Conservation (phyloP, 2,888 invertebrate species). For the Diadromus collaris region DNA sequence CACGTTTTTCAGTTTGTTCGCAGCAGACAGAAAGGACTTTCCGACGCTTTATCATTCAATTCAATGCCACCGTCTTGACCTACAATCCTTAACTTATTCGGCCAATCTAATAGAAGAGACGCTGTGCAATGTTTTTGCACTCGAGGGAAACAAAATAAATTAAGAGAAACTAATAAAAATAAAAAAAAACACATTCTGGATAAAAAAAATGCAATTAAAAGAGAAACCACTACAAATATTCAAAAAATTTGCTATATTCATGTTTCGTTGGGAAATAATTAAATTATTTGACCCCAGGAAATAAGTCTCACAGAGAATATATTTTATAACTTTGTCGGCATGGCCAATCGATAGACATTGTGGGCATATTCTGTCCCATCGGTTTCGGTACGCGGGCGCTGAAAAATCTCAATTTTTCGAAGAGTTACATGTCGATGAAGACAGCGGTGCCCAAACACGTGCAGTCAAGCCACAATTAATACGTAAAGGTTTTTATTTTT, state of each 20-base stretch:
- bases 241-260: too few species aligned
- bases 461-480: not conserved
- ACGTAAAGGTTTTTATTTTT: not conserved
- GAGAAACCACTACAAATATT: not conserved
- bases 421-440: too few species aligned
- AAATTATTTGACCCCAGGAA: too few species aligned
- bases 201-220: not conserved
- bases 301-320: too few species aligned
- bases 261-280: not conserved
- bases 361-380: too few species aligned
- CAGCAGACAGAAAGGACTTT: constrained; percentile 35
- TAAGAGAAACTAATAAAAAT: not conserved
- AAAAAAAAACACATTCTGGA: too few species aligned
- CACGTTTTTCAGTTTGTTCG: constrained; percentile 39
- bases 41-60: constrained; percentile 43
- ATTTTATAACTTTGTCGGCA: too few species aligned
- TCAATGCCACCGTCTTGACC: constrained; percentile 53
- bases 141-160: not conserved
- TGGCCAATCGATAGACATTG: too few species aligned
- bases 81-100: constrained; percentile 35
- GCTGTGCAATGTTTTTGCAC: not conserved
- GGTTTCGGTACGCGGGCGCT: too few species aligned
- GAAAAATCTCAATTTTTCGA: too few species aligned
- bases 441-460: not conserved
- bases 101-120: constrained; percentile 2